These are phyloP conservation scores for Osmoderma eremita DNA, from an alignment of 2,888 invertebrate genomes.

Conservation along the genomic window DNA sequence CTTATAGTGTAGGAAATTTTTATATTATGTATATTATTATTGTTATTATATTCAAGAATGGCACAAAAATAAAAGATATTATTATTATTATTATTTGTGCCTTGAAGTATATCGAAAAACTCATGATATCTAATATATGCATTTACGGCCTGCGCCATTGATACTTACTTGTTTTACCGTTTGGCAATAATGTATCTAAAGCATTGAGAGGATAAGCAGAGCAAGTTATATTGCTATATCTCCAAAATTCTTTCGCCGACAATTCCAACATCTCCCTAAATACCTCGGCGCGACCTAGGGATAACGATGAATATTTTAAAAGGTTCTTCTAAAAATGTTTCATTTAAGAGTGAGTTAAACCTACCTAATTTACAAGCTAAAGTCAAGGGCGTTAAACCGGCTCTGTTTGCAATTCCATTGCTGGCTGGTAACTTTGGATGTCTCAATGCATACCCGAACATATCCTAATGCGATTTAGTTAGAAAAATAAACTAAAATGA, in stretches of 20 bases:
- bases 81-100: no score
- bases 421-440: conserved; percentile 94
- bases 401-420: conserved; percentile 87
- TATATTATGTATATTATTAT: no score
- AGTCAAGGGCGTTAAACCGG: conserved; percentile 94
- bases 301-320: conserved; percentile 19
- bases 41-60: no score
- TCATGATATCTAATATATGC: no score
- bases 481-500: conserved; percentile 14
- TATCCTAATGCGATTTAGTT: conserved; percentile 73
- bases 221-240: conserved; percentile 98
- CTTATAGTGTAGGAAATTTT: no score
- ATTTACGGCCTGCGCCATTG: no score
- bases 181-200: conserved; percentile 92
- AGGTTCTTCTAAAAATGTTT: background rate
- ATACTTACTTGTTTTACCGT: conserved; percentile 92
- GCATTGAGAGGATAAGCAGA: conserved; percentile 97
- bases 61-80: no score
- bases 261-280: conserved; percentile 98
- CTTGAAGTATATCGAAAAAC: no score
- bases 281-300: conserved; percentile 84
- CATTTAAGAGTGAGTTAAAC: background rate
- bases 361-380: conserved; percentile 90
- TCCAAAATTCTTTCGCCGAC: conserved; percentile 95
- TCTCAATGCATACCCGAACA: conserved; percentile 97